Percentiles rank a stretch among this genome's conserved stretches.
Evolutionary conservation across 53 echinoderm and acorn worm genomes (phyloP).

Genomic region (Mesocentrotus franciscanus): DNA sequence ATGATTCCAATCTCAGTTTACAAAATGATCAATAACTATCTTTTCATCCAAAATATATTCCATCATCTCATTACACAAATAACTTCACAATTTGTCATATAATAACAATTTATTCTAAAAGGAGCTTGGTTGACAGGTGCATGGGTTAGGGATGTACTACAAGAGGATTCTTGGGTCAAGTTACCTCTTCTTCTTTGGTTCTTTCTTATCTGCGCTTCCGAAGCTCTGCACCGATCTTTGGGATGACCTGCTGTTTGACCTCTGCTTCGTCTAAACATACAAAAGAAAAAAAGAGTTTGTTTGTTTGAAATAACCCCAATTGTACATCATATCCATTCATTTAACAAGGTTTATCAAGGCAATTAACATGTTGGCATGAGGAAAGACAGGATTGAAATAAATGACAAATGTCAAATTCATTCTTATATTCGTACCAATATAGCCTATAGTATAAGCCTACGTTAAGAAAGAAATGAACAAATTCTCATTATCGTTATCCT

Average conservation of each 20-base stretch:
- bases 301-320: not conserved
- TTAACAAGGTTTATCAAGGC: not conserved
- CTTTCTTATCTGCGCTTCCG: slow-evolving; percentile 88
- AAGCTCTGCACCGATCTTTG: slow-evolving; percentile 72
- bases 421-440: no score
- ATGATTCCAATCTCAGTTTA: no score
- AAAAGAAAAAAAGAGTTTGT: not conserved
- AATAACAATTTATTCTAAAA: no score
- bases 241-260: slow-evolving; percentile 71
- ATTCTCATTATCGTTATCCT: no score
- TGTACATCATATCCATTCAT: not conserved
- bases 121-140: not conserved
- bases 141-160: not conserved
- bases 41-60: no score
- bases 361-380: not conserved
- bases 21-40: no score
- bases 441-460: no score
- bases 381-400: no score
- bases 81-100: no score
- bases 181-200: slow-evolving; percentile 94
- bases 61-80: no score
- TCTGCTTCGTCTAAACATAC: slow-evolving; percentile 54
- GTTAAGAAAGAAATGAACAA: no score
- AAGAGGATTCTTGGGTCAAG: not conserved
- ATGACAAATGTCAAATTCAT: no score